A percentile compares a stretch with the other conserved stretches of the same genome.
Evolutionary conservation across 2,113 vertebrate species (phyloP).

Genomic region (Lonchura striata): DNA sequence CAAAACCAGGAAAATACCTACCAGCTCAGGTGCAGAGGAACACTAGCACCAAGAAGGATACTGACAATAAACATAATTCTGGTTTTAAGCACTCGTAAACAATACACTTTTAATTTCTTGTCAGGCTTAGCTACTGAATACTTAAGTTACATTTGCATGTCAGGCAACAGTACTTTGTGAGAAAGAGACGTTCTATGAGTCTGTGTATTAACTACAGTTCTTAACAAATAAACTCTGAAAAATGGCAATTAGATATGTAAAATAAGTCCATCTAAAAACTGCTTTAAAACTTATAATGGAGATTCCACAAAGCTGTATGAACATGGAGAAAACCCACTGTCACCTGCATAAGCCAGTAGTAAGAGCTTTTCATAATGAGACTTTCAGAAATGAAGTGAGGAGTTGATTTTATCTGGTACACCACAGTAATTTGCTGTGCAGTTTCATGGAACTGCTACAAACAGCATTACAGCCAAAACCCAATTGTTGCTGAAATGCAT

Average conservation of each 20-base stretch:
- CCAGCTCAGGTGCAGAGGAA: not conserved
- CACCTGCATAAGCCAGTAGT: conserved; percentile 33
- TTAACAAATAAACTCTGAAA: not conserved
- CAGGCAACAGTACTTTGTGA: not conserved
- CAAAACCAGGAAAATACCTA: not conserved
- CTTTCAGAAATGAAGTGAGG: conserved; percentile 58
- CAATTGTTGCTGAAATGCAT: conserved; percentile 73
- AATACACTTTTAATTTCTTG: not conserved
- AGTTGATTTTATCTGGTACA: conserved; percentile 68
- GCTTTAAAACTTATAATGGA: not conserved
- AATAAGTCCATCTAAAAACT: not conserved
- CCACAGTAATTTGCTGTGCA: conserved; percentile 70
- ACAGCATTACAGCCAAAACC: conserved; percentile 70
- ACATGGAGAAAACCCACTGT: not conserved
- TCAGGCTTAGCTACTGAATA: not conserved
- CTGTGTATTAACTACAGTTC: not conserved
- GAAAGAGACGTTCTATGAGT: not conserved
- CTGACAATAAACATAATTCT: not conserved
- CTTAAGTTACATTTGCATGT: not conserved
- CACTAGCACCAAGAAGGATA: not conserved
- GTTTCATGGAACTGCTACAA: conserved; percentile 73
- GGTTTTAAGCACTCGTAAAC: not conserved
- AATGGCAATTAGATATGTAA: not conserved
- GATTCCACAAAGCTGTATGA: not conserved
- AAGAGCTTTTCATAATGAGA: conserved; percentile 36